Evolutionary conservation across 2,888 invertebrate species (phyloP), one percentile per base, ranked within the genome.

Genomic region (Lordiphosa fenestrarum): DNA sequence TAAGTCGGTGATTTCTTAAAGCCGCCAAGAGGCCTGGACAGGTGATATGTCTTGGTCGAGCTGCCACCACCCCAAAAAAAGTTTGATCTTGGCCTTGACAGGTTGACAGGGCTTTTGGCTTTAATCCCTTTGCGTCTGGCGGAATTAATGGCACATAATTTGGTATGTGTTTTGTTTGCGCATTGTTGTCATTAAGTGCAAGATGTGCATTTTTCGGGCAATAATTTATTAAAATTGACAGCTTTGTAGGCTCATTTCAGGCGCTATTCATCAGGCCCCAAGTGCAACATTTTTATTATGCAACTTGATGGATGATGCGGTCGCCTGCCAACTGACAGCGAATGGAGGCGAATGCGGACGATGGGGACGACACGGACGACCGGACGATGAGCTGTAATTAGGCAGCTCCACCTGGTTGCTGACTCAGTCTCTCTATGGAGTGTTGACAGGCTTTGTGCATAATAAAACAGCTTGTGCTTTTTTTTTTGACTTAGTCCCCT

Each of bases 151-250:
- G 73, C 83, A 63, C 63, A 77, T 60, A 64, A 66, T 83, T 83
- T 73, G 77, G 81, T 83, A 77, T 80, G 77, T 80, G 77, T 80
- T 83, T 83, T 78, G 77, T 76, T 78, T 78, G 81, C 76, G 71
- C 83, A 77, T 77, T 77, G 81, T 83, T 71, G 77, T 83, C 77
- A 77, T 77, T 77, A 77, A 77, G 75, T 70, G 69, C 82, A 53
- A 36, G 41, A 19, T 42, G 66, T 59, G 54, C 47, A 37, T 72
- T 72, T 71, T 69, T 69, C 59, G 67, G 66, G 85, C 64, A 77
- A 87, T 86, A 87, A 86, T 86, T 86, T 87, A 86, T 87, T 87
- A 85, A 86, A 86, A 86, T 86, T 86, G 87, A 86, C 86, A 86
- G 86, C 82, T 78, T 83, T 86, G 86, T 82, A 81, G 85, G 87